Conservation (phyloP, 1,140 invertebrate genomes). For the Hycleus phaleratus region DNA sequence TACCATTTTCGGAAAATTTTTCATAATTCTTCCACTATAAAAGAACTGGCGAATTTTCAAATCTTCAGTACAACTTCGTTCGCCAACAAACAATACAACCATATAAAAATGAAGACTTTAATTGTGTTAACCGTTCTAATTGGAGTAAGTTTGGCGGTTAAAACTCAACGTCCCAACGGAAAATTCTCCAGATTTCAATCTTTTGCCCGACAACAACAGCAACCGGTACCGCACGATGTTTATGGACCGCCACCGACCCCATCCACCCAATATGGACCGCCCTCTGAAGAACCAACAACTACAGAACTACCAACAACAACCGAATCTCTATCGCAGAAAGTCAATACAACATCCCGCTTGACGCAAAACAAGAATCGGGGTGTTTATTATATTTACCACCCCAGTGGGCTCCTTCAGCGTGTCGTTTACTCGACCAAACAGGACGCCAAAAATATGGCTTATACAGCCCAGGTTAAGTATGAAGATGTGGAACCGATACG, state of each 20-base stretch:
- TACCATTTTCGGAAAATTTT: no score
- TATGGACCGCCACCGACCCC: slow-evolving; percentile 19
- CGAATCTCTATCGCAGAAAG: slow-evolving; percentile 20
- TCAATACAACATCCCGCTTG: slow-evolving; percentile 6
- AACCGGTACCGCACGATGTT: background rate
- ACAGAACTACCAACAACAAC: slow-evolving; percentile 19
- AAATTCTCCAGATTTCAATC: no score
- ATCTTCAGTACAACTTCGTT: no score
- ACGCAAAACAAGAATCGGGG: slow-evolving; percentile 33
- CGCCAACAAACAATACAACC: no score
- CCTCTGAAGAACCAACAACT: slow-evolving; percentile 12
- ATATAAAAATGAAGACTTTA: no score
- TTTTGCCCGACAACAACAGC: background rate
- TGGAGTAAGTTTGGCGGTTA: no score
- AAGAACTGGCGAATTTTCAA: no score
- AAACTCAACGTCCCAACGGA: no score
- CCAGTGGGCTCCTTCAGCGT: slow-evolving; percentile 46
- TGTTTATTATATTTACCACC: slow-evolving; percentile 48
- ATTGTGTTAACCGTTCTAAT: no score
- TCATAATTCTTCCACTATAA: no score
- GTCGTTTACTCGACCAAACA: slow-evolving; percentile 45
- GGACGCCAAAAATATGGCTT: slow-evolving; percentile 46
- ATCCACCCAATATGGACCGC: slow-evolving; percentile 20
- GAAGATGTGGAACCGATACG: slow-evolving; percentile 49
- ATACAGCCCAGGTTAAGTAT: slow-evolving; percentile 46